These are phyloP conservation scores for Sorex fumeus DNA, from an alignment of 2,113 vertebrate genomes.

Conservation along the genomic window DNA sequence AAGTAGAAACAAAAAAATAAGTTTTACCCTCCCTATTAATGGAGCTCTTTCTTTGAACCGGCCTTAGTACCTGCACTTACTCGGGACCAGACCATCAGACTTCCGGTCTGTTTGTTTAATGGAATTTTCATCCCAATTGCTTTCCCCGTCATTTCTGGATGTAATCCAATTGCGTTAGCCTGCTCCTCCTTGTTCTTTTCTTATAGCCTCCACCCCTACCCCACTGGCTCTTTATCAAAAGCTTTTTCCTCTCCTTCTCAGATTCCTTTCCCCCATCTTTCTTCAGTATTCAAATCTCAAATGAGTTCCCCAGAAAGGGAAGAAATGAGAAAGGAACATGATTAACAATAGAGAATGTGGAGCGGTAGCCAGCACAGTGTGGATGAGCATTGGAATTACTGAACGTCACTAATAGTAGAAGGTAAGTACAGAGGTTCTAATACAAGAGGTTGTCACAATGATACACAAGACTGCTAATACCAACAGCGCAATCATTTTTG, in stretches of 20 bases:
- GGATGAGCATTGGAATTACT: background rate
- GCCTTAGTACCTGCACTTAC: background rate
- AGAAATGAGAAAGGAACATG: background rate
- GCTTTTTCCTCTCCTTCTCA: background rate
- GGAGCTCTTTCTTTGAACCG: background rate
- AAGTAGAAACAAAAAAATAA: no score
- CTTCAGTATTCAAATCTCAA: background rate
- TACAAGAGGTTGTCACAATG: background rate
- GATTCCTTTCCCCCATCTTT: background rate
- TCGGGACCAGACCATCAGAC: accelerated
- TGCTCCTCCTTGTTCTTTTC: background rate
- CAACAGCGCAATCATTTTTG: background rate
- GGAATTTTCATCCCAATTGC: background rate
- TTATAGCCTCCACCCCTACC: background rate
- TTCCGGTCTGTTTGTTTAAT: background rate
- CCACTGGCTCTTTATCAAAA: background rate
- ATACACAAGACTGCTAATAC: background rate
- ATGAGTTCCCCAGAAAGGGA: background rate
- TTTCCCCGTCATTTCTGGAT: background rate
- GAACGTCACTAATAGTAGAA: background rate
- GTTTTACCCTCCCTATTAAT: no score
- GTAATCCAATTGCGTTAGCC: background rate
- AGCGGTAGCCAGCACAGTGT: background rate
- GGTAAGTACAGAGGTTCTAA: background rate
- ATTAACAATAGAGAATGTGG: background rate